These are phyloP conservation scores for Rotaria magnacalcarata DNA, from an alignment of 2,888 invertebrate genomes.

Conservation along the genomic window DNA sequence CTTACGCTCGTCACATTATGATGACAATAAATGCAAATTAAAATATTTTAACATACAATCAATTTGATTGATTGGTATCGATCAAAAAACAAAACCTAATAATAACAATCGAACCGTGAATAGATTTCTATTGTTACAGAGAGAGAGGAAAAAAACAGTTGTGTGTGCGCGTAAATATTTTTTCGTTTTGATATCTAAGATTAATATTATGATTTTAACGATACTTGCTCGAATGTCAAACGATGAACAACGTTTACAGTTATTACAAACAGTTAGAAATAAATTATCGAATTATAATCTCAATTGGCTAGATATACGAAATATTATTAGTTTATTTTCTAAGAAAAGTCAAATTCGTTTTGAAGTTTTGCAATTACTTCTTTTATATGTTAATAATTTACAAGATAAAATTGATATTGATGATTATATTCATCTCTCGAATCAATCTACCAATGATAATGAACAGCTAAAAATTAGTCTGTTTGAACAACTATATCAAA, in stretches of 20 bases:
- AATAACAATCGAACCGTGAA: constrained; percentile 24
- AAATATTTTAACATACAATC: constrained; percentile 29
- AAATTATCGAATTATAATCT: neutral
- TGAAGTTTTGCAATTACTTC: neutral
- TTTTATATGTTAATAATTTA: neutral
- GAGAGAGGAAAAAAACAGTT: too few relatives aligned
- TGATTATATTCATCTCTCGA: neutral
- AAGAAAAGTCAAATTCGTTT: neutral
- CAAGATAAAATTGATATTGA: neutral
- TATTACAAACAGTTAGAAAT: constrained; percentile 2
- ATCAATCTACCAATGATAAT: neutral
- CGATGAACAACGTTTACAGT: constrained; percentile 25
- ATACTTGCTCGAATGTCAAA: constrained; percentile 10
- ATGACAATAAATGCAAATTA: constrained; percentile 29
- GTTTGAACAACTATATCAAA: neutral
- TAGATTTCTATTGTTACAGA: neutral
- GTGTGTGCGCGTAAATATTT: neutral
- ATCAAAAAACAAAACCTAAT: constrained; percentile 10
- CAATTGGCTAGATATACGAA: neutral
- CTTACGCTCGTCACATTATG: neutral
- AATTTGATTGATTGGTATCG: constrained; percentile 26
- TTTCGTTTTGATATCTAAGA: neutral
- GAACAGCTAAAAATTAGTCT: neutral
- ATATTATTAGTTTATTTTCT: neutral
- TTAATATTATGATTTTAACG: neutral